Base-by-base conservation (phyloP, 2,113 vertebrate species). In the Oxyura jamaicensis region DNA sequence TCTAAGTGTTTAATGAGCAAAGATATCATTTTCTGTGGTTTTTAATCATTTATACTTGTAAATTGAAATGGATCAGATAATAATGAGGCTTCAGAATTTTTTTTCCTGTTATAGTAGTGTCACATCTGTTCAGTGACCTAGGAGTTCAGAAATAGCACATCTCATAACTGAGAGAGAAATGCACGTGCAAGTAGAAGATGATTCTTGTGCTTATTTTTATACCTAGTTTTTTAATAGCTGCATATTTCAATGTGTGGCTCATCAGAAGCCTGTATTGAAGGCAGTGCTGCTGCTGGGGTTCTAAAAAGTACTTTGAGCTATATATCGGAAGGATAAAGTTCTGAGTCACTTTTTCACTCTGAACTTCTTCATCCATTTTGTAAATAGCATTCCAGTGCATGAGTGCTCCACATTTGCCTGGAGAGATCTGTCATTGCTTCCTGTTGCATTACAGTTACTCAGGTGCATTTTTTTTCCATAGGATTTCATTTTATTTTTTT, bases 121-220 rank as follows among this genome's bases (percentile, higher is more conserved):
- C 20, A 15, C 12, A 83, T 46, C 67, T 96, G 63, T 94, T 80
- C 13, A 88, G 36, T 91, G 75, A 89, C 26, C 62, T 73, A 71
- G 59, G 65, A 59, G 17, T 86, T 94, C 94, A 88, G 84, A 95
- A 93, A 95, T 72, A 92, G 77, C 94, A 35, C 26, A 67, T 87
- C 76, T 91, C 52, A 36, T 78, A 91, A 72, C 69, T 88, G 60
- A 90, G 67, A 88, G 66, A 92, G 76, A 96, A 79, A 55, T 93
- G 81, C 93, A 95, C 1, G 13, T 96, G 90, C 88, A 88, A 86
- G 75, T 90, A 83, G 87, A 94, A 95, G 68, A 95, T 88, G 1
- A 71, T 91, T 91, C 85, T 77, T 72, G 39, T 84, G 53, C 77
- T 89, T 96, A 95, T 95, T 96, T 96, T 95, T 95, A 56, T 80